Evolutionary conservation across 2,797 vertebrate species (phyloP), one percentile per base, ranked within the genome.

Genomic region (Enteromius paludinosus): DNA sequence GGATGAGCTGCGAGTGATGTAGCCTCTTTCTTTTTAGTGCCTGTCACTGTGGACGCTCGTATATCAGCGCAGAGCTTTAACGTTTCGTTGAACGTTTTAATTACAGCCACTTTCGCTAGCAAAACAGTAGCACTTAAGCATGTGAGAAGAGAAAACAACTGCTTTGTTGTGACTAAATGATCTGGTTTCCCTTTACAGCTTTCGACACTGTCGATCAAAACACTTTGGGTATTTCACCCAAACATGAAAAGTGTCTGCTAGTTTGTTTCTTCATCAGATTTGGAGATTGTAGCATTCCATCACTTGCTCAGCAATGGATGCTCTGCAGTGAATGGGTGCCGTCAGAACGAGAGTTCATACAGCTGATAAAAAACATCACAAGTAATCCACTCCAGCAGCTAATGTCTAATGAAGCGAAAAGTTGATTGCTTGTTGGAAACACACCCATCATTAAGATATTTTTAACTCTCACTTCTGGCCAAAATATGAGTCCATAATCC

Each of bases 1-100:
- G 76, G 76, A 88, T 81, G 78, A 72, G 75, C 56, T 7, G 28
- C 61, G 25, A 83, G 45, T 64, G 73, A 62, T 76, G 69, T 84
- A 45, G 85, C 84, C 82, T 80, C 30, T 54, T 41, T 72, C 18
- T 75, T 76, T 85, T 85, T 76, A 80, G 33, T 72, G 81, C 82
- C 69, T 78, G 62, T 87, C 81, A 84, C 73, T 65, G 83, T 3
- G 38, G 68, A 78, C 56, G 30, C 66, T 59, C 45, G 38, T 35
- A 75, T 56, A 61, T 86, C 47, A 74, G 3, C 43, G 52, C 66
- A 68, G 72, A 66, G 54, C 73, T 77, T 56, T 74, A 79, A 82
- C 74, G 33, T 78, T 78, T 52, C 52, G 28, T 20, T 61, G 10
- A 70, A 70, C 52, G 1, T n/a, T 80, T 80, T 71, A 80, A 71